Evolutionary conservation across 2,797 vertebrate genomes (phyloP).

Genomic region (Micrastur ruficollis): DNA sequence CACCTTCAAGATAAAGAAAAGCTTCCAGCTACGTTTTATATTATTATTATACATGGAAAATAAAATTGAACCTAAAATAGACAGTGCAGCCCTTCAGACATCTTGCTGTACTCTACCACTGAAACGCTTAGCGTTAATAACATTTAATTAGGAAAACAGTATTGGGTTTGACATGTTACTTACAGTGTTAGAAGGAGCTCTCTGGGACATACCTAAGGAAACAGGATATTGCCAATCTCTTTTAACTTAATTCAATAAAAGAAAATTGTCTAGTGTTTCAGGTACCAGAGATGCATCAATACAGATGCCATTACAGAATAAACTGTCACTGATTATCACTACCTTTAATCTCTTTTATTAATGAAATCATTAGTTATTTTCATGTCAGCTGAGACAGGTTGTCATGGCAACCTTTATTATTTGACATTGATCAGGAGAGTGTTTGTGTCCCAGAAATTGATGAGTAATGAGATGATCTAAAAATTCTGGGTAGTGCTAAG

Average conservation of each 20-base stretch:
- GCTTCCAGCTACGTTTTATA: background rate
- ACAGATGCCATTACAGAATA: conserved; percentile 25
- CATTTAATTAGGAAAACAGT: background rate
- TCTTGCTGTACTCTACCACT: background rate
- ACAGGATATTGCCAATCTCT: conserved; percentile 1
- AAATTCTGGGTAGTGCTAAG: background rate
- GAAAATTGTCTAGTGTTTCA: background rate
- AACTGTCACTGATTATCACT: conserved; percentile 22
- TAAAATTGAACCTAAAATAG: background rate
- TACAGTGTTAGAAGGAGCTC: background rate
- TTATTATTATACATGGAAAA: background rate
- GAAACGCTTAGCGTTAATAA: background rate
- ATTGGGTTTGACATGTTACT: background rate
- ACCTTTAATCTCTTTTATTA: conserved; percentile 30
- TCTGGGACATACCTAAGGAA: background rate
- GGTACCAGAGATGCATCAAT: background rate
- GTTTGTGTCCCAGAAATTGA: background rate
- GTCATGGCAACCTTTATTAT: conserved; percentile 18
- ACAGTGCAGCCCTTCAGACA: background rate
- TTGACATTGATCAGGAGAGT: background rate
- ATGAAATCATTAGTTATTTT: conserved; percentile 43
- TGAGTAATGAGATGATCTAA: background rate
- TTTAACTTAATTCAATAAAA: conserved; percentile 29
- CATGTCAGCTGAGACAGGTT: background rate
- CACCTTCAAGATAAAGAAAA: background rate